Percentiles rank a stretch among this genome's conserved stretches.
phyloP scores from a whole-genome alignment of 1,140 invertebrate genomes.

The Megathymus violae region DNA sequence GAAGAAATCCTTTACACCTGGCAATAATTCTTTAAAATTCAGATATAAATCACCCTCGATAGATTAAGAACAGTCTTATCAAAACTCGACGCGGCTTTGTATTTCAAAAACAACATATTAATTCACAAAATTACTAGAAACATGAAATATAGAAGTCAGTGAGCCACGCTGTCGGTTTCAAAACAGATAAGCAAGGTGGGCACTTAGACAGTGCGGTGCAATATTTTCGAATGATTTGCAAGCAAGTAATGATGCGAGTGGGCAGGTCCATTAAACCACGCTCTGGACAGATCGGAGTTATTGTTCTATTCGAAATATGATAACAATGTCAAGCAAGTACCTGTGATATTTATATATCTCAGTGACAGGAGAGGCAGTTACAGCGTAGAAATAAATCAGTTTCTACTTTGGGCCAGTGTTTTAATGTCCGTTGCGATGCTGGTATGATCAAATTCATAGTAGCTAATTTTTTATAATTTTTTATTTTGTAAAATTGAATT shows the following conservation, averaged over 20 bases:
- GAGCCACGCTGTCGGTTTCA: too few species aligned
- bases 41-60: background rate
- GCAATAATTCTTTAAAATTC: too few species aligned
- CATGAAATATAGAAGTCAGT: background rate
- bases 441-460: too few species aligned
- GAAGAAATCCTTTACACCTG: too few species aligned
- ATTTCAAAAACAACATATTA: background rate
- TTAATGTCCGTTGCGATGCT: too few species aligned
- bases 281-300: slow-evolving; percentile 9
- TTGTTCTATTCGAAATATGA: slow-evolving; percentile 11
- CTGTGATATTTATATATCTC: background rate
- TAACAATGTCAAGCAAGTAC: background rate
- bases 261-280: slow-evolving; percentile 8
- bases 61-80: background rate
- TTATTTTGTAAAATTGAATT: too few species aligned
- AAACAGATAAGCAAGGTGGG: background rate
- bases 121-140: background rate
- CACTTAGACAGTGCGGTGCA: background rate
- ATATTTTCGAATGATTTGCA: slow-evolving; percentile 26
- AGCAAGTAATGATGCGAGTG: slow-evolving; percentile 13
- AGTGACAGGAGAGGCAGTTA: too few species aligned
- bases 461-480: too few species aligned
- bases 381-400: too few species aligned
- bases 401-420: too few species aligned
- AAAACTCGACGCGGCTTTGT: background rate